Evolutionary conservation across 2,888 invertebrate species (phyloP).

Genomic region (Caenorhabditis virilis): DNA sequence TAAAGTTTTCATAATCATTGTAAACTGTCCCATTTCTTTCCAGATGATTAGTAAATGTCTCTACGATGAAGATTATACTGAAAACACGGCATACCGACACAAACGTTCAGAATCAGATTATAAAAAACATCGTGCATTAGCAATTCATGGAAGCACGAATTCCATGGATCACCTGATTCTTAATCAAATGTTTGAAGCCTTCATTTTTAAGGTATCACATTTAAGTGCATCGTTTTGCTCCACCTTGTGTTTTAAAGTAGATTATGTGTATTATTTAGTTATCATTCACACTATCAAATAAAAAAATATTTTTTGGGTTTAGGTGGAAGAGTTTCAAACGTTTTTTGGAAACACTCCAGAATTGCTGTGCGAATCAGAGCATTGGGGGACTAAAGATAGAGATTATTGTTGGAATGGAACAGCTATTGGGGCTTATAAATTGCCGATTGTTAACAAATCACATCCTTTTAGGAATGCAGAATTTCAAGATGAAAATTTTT

Average conservation of each 20-base stretch:
- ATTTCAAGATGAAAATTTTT: slow-evolving; percentile 20
- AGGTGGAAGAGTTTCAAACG: slow-evolving; percentile 18
- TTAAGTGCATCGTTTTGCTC: slow-evolving; percentile 11
- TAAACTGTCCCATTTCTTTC: not conserved
- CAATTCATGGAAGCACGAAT: no score
- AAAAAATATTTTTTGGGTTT: slow-evolving; percentile 3
- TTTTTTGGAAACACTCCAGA: slow-evolving; percentile 28
- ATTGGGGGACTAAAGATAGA: slow-evolving; percentile 16
- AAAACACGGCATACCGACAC: slow-evolving; percentile 4
- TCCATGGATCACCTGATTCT: slow-evolving; percentile 26
- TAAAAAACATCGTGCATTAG: not conserved
- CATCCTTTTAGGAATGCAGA: slow-evolving; percentile 30
- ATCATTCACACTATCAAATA: slow-evolving; percentile 4
- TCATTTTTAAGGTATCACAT: slow-evolving; percentile 20
- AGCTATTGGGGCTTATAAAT: slow-evolving; percentile 11
- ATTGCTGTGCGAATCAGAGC: slow-evolving; percentile 12
- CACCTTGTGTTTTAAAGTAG: not conserved
- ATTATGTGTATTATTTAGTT: slow-evolving; percentile 10
- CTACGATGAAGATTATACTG: slow-evolving; percentile 1
- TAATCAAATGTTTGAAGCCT: slow-evolving; percentile 30
- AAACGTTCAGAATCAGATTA: slow-evolving; percentile 5
- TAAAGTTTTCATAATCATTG: not conserved
- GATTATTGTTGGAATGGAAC: slow-evolving; percentile 36
- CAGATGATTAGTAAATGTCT: slow-evolving; percentile 15
- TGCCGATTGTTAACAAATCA: slow-evolving; percentile 10